Conservation (phyloP, 2,888 invertebrate species). For the Noctua janthe region DNA sequence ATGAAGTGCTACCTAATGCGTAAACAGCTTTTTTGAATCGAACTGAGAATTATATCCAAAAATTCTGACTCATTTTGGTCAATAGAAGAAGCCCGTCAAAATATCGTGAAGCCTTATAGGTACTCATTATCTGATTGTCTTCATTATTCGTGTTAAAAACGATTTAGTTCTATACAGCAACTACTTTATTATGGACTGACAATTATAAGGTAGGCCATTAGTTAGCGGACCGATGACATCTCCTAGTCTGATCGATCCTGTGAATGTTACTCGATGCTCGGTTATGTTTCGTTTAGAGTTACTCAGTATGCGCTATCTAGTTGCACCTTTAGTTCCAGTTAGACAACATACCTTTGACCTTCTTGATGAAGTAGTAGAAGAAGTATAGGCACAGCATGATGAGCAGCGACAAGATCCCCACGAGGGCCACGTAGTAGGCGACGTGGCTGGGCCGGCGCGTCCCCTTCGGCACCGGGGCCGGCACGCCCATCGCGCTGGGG, state of each 20-base stretch:
- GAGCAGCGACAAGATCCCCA: constrained; percentile 79
- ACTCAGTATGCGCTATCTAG: not conserved
- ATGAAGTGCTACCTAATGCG: not conserved
- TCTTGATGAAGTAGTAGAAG: constrained; percentile 83
- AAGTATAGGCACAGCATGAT: constrained; percentile 83
- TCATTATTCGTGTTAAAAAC: not conserved
- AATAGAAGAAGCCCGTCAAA: not conserved
- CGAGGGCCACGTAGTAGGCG: constrained; percentile 86
- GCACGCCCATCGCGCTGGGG: constrained; percentile 65
- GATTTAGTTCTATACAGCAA: not conserved
- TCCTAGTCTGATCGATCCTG: not conserved
- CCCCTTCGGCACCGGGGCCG: constrained; percentile 70
- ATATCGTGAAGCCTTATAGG: not conserved
- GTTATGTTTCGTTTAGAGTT: not conserved
- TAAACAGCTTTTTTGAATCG: not conserved
- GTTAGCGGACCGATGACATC: not conserved
- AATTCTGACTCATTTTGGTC: not conserved
- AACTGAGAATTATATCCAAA: not conserved
- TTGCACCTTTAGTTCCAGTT: not conserved
- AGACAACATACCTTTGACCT: constrained; percentile 77
- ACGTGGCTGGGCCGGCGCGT: constrained; percentile 78
- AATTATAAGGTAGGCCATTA: not conserved
- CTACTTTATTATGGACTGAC: not conserved
- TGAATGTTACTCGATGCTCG: not conserved
- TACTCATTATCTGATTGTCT: not conserved